These are phyloP conservation scores for Alosa sapidissima DNA, from an alignment of 2,797 vertebrate species.

Conservation along the genomic window DNA sequence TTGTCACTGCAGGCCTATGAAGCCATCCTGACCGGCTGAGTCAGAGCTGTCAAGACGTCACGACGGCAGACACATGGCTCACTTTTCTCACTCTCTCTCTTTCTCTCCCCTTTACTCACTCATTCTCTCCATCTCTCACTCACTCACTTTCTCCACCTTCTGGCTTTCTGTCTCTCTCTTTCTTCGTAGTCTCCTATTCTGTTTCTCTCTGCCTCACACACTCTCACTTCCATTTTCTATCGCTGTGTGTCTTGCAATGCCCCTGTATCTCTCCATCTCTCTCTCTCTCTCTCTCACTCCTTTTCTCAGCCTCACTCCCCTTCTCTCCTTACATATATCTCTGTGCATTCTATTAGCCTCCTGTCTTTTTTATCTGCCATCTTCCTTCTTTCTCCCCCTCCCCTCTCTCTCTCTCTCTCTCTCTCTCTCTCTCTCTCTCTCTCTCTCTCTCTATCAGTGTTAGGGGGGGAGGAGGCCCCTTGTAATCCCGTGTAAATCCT, in stretches of 20 bases:
- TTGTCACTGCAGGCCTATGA: slow-evolving; percentile 16
- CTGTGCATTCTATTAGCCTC: too few relatives aligned
- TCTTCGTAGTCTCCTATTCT: neutral
- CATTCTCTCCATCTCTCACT: slow-evolving; percentile 2
- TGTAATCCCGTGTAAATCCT: slow-evolving; percentile 12
- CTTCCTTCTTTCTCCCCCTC: neutral
- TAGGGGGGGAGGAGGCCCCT: neutral
- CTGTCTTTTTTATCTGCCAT: too few relatives aligned
- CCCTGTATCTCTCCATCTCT: neutral
- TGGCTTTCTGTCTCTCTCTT: neutral
- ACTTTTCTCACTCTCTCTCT: neutral
- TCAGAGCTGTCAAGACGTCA: slow-evolving; percentile 41
- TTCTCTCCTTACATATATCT: too few relatives aligned
- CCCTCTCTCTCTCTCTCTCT: neutral
- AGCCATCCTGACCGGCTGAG: slow-evolving; percentile 42
- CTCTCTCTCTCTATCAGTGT: neutral
- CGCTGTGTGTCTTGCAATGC: too few relatives aligned
- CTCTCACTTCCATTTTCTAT: neutral
- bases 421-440: too few relatives aligned
- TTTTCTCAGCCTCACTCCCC: neutral
- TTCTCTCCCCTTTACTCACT: neutral
- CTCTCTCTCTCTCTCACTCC: neutral
- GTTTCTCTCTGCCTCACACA: neutral
- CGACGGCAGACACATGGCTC: neutral
- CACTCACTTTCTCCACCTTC: slow-evolving; percentile 11